Evolutionary conservation across 2,888 invertebrate species (phyloP).

Genomic region (Sphecodes monilicornis): DNA sequence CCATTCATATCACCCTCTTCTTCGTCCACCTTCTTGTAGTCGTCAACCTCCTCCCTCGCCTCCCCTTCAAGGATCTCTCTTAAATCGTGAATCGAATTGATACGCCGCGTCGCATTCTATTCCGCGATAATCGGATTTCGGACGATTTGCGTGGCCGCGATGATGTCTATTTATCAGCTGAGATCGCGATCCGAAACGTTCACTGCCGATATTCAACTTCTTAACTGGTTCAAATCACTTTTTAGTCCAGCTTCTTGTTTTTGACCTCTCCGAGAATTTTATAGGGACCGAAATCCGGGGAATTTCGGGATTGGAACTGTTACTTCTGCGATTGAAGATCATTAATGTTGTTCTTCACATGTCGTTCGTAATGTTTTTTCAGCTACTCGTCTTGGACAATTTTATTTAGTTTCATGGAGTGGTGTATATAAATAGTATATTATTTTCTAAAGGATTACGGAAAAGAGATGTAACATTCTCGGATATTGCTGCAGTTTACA

Average conservation of each 20-base stretch:
- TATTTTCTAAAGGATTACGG: neutral
- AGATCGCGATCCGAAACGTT: slow-evolving; percentile 35
- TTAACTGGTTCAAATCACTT: neutral
- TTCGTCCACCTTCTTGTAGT: neutral
- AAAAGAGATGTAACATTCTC: neutral
- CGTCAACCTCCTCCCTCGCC: neutral
- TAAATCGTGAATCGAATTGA: slow-evolving; percentile 71
- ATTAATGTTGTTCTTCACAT: neutral
- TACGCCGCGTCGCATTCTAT: slow-evolving; percentile 68
- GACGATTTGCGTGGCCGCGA: slow-evolving; percentile 65
- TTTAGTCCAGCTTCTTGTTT: neutral
- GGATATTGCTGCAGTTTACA: neutral
- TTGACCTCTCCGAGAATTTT: neutral
- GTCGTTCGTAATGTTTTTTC: neutral
- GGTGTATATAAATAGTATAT: neutral
- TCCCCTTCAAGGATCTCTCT: slow-evolving; percentile 18
- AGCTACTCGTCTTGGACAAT: neutral
- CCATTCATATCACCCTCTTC: neutral
- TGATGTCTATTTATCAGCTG: slow-evolving; percentile 64
- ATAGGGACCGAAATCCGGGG: neutral
- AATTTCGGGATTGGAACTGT: neutral
- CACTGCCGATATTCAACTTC: slow-evolving; percentile 17
- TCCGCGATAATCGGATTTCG: slow-evolving; percentile 69
- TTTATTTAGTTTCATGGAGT: neutral
- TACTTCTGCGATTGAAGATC: neutral